These are phyloP conservation scores for Egretta garzetta DNA, from an alignment of 2,113 vertebrate species.

Conservation along the genomic window DNA sequence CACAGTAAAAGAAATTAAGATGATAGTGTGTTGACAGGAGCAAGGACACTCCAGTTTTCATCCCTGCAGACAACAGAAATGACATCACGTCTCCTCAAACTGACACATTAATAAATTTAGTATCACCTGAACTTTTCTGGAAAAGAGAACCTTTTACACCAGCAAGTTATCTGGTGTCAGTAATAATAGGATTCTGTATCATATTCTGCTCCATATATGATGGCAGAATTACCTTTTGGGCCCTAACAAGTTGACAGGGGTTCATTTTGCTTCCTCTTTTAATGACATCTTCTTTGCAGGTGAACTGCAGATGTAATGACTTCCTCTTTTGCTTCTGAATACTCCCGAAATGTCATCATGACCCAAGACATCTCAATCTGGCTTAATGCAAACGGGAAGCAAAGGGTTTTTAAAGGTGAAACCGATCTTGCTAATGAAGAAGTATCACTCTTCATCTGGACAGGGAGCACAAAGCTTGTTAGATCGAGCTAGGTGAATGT, in stretches of 20 bases:
- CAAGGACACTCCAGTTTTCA: constrained; percentile 83
- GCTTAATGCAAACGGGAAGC: constrained; percentile 75
- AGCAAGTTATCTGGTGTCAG: constrained; percentile 84
- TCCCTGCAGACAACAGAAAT: constrained; percentile 85
- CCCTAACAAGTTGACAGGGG: constrained; percentile 90
- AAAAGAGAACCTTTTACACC: constrained; percentile 83
- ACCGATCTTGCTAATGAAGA: constrained; percentile 81
- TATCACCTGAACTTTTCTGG: constrained; percentile 93
- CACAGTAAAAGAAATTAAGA: constrained; percentile 88
- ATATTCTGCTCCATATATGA: constrained; percentile 78
- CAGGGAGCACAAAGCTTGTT: constrained; percentile 69
- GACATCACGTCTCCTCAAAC: constrained; percentile 84
- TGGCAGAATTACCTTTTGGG: constrained; percentile 85
- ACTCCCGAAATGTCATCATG: constrained; percentile 77
- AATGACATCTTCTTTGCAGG: constrained; percentile 85
- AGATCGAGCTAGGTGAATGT: constrained; percentile 76
- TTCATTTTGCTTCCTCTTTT: constrained; percentile 89
- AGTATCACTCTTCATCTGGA: constrained; percentile 72
- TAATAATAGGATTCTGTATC: constrained; percentile 88
- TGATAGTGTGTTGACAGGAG: constrained; percentile 89
- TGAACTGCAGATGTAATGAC: constrained; percentile 83
- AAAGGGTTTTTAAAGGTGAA: constrained; percentile 78
- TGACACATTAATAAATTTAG: constrained; percentile 95
- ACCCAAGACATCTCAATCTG: constrained; percentile 79
- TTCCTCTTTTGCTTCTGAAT: constrained; percentile 73